A percentile compares a stretch with the other conserved stretches of the same genome.
Conservation (phyloP, 1,140 invertebrate genomes). For the Wasmannia auropunctata region DNA sequence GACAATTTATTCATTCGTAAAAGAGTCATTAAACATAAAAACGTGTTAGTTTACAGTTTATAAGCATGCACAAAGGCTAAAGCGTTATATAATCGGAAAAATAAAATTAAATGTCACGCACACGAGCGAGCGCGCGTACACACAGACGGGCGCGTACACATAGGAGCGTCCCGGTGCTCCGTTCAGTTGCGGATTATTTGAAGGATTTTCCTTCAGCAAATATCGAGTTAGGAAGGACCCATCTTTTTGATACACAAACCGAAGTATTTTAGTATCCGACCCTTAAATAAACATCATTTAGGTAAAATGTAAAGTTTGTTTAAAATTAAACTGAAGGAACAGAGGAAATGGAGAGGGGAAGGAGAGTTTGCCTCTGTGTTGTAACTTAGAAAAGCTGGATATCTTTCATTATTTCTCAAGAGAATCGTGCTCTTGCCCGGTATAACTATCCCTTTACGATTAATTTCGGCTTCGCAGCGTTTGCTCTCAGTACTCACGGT, state of each 20-base stretch:
- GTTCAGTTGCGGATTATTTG: neutral
- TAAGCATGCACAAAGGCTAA: neutral
- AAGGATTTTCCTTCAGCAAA: neutral
- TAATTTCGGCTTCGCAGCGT: neutral
- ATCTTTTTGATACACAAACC: neutral
- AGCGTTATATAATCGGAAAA: neutral
- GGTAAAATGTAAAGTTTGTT: neutral
- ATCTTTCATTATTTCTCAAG: neutral
- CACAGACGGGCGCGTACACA: neutral
- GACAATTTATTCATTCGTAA: neutral
- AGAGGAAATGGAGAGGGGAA: neutral
- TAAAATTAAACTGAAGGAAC: neutral
- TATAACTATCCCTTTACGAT: neutral
- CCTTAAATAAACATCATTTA: slow-evolving; percentile 1
- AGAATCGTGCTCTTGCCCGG: neutral
- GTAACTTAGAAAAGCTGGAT: neutral
- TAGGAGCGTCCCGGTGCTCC: neutral
- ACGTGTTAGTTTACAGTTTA: neutral
- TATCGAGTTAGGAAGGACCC: neutral
- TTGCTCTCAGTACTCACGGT: neutral
- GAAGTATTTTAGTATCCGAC: neutral
- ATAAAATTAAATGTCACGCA: neutral
- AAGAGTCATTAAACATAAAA: neutral
- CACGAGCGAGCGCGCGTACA: neutral
- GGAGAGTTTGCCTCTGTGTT: neutral